phyloP scores from a whole-genome alignment of 1,140 invertebrate species.

The Lethrus apterus region DNA sequence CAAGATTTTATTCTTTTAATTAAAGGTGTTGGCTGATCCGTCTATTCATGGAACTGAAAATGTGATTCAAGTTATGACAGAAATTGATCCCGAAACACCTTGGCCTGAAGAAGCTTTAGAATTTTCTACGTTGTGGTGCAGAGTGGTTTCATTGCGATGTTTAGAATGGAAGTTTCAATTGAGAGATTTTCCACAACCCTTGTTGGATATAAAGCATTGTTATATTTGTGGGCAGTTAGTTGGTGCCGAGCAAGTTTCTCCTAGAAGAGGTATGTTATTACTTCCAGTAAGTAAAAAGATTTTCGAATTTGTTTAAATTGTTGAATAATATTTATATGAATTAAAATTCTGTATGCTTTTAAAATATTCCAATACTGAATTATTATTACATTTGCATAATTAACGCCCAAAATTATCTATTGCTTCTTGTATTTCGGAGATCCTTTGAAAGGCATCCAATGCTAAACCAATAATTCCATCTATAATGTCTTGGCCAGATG shows the following conservation, averaged over 20 bases:
- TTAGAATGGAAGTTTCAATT: conserved; percentile 80
- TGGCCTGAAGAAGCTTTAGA: conserved; percentile 88
- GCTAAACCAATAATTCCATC: conserved; percentile 8
- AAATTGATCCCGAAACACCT: conserved; percentile 78
- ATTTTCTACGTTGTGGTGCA: conserved; percentile 90
- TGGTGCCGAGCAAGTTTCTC: conserved; percentile 82
- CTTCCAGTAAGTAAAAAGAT: no score
- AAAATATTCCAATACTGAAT: no score
- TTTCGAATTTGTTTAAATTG: no score
- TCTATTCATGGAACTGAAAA: conserved; percentile 77
- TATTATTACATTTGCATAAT: no score
- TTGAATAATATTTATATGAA: no score
- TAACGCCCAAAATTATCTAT: no score
- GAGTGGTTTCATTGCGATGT: conserved; percentile 72
- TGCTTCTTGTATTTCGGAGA: conserved; percentile 7
- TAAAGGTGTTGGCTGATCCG: conserved; percentile 69
- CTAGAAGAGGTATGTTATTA: conserved; percentile 55
- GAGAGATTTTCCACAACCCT: conserved; percentile 92
- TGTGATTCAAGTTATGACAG: conserved; percentile 62
- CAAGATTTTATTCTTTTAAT: no score
- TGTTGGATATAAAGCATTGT: conserved; percentile 74
- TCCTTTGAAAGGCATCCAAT: conserved; percentile 6
- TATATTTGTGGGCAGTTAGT: conserved; percentile 83
- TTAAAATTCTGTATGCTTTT: no score
- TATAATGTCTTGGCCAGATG: conserved; percentile 7